phyloP scores from a whole-genome alignment of 2,797 vertebrate species.

The Urophycis tenuis region DNA sequence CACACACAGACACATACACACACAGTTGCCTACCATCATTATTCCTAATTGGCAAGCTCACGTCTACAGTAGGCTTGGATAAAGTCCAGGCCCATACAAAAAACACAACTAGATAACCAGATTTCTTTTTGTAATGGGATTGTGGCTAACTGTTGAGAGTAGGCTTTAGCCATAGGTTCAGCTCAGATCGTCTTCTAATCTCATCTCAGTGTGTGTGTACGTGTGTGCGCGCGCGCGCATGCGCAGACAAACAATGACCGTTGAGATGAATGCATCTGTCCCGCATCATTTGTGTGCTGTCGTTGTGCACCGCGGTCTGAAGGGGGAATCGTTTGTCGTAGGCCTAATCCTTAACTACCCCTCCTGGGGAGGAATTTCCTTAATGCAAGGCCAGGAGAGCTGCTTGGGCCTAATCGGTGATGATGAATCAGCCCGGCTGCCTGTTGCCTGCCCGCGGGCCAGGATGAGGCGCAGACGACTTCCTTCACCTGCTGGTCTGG shows the following conservation, averaged over 20 bases:
- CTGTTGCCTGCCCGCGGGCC: constrained; percentile 40
- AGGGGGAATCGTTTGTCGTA: background rate
- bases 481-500: constrained; percentile 6
- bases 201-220: background rate
- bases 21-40: background rate
- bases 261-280: background rate
- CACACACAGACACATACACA: background rate
- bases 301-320: background rate
- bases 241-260: background rate
- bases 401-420: constrained; percentile 30
- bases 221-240: too few species aligned
- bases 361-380: background rate
- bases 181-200: background rate
- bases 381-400: background rate
- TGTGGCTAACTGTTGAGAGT: background rate
- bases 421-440: constrained; percentile 35
- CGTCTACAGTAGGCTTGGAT: background rate
- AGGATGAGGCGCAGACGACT: constrained; percentile 11
- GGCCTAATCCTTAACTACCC: background rate
- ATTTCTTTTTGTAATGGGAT: background rate
- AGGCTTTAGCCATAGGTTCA: background rate
- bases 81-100: background rate
- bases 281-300: background rate
- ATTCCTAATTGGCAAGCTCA: background rate
- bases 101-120: background rate